Evolutionary conservation across 2,113 vertebrate genomes (phyloP).

Genomic region (Gnathochromis pfefferi): DNA sequence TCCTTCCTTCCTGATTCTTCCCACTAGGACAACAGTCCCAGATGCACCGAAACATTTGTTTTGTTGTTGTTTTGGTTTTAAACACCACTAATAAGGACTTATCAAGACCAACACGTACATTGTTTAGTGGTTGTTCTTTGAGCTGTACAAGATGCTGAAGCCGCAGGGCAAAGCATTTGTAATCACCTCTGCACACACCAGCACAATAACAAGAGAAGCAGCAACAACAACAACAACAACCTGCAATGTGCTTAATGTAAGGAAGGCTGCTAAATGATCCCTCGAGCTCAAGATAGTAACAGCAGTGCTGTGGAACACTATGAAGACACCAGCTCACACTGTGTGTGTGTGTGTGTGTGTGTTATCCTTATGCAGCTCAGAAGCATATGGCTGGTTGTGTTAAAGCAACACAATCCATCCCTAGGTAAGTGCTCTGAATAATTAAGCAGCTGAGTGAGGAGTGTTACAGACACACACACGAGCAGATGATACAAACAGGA

Average conservation of each 20-base stretch:
- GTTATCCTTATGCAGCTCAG: not conserved
- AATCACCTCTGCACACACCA: not conserved
- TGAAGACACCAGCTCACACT: not conserved
- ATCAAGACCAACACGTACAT: rapidly evolving
- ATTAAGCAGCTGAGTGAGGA: not conserved
- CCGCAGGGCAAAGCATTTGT: not conserved
- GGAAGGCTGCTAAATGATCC: not conserved
- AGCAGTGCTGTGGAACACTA: not conserved
- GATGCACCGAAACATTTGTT: not conserved
- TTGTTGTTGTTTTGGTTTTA: not conserved
- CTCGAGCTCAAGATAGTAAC: not conserved
- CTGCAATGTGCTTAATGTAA: not conserved
- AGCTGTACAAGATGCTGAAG: not conserved
- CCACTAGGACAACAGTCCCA: not conserved
- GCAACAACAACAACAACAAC: not conserved
- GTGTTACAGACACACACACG: not conserved
- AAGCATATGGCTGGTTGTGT: not conserved
- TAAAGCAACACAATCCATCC: conserved; percentile 18
- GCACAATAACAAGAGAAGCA: not conserved
- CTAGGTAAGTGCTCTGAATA: not conserved
- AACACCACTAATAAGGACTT: not conserved
- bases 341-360: not conserved
- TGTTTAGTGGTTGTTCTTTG: not conserved
- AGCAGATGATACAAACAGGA: not conserved
- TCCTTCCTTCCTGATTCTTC: not conserved